These are phyloP conservation scores for Cataglyphis livida DNA, from an alignment of 2,888 invertebrate species.

Conservation along the genomic window DNA sequence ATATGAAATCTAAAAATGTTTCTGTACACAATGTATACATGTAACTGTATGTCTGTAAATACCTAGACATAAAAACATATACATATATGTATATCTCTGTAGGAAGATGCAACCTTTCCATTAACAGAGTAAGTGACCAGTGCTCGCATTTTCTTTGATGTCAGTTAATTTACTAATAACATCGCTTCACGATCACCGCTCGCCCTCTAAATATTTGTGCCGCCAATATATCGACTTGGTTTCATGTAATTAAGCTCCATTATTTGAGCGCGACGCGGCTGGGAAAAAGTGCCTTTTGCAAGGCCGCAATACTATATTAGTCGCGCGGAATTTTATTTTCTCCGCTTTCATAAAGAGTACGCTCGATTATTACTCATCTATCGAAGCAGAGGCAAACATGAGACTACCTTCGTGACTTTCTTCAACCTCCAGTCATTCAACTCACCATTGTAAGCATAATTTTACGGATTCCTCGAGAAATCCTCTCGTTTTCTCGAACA, in stretches of 20 bases:
- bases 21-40: neutral
- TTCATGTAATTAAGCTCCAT: constrained; percentile 77
- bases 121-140: constrained; percentile 83
- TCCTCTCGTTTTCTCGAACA: constrained; percentile 32
- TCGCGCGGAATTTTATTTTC: constrained; percentile 60
- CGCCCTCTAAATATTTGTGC: constrained; percentile 85
- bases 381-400: neutral
- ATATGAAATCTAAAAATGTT: neutral
- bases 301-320: constrained; percentile 18
- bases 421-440: neutral
- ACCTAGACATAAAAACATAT: constrained; percentile 1
- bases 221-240: constrained; percentile 81
- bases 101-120: constrained; percentile 78
- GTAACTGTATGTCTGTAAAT: constrained; percentile 56
- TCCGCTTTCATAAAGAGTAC: constrained; percentile 41
- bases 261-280: constrained; percentile 68
- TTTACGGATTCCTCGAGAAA: constrained; percentile 24
- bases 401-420: neutral
- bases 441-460: neutral
- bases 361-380: constrained; percentile 26
- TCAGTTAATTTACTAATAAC: constrained; percentile 86
- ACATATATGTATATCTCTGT: constrained; percentile 57
- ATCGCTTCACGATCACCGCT: constrained; percentile 74
- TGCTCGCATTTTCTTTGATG: constrained; percentile 85
- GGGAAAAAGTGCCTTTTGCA: constrained; percentile 61